Evolutionary conservation across 2,888 invertebrate species (phyloP).

Genomic region (Erebia ligea): DNA sequence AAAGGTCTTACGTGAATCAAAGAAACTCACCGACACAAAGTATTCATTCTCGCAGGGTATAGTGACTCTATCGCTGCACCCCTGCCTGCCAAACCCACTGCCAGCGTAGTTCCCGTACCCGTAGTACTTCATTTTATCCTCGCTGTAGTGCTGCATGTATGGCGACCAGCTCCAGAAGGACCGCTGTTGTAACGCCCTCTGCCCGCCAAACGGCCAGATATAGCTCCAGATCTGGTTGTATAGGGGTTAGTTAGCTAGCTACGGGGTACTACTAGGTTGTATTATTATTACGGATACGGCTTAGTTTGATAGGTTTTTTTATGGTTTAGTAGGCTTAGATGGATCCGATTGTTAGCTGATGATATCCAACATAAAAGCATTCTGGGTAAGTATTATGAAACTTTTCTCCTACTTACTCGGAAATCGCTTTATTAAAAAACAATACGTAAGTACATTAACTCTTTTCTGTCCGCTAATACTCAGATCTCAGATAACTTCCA

Average conservation of each 20-base stretch:
- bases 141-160: slow-evolving; percentile 68
- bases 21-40: slow-evolving; percentile 86
- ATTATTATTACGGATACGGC: background rate
- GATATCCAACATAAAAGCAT: too few species aligned
- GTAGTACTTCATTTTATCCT: slow-evolving; percentile 62
- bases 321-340: background rate
- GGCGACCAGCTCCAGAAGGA: slow-evolving; percentile 67
- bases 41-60: slow-evolving; percentile 94
- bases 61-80: slow-evolving; percentile 88
- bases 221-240: slow-evolving; percentile 72
- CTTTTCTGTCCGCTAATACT: too few species aligned
- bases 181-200: slow-evolving; percentile 47
- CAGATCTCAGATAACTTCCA: too few species aligned
- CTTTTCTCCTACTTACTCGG: too few species aligned
- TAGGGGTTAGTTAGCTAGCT: slow-evolving; percentile 61
- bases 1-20: background rate
- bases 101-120: slow-evolving; percentile 70
- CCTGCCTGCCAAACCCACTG: slow-evolving; percentile 66
- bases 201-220: slow-evolving; percentile 64
- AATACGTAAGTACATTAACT: too few species aligned
- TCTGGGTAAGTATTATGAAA: too few species aligned
- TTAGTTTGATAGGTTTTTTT: background rate
- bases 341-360: too few species aligned
- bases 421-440: too few species aligned
- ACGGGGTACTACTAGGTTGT: slow-evolving; percentile 49